These are phyloP conservation scores for honey bee (Apis mellifera) DNA, from an alignment of 1,140 invertebrate genomes.

Conservation along the genomic window Amel_HAv3.1 CM009931.2:235501-236000, in stretches of 20 bases:
- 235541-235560: slow-evolving; percentile 13
- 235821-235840: background rate
- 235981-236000: slow-evolving; percentile 77
- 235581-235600: background rate
- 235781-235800: slow-evolving; percentile 51
- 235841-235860: slow-evolving; percentile 44
- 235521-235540: slow-evolving; percentile 22
- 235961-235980: slow-evolving; percentile 74
- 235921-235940: slow-evolving; percentile 3
- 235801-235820: slow-evolving; percentile 53
- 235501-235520: background rate
- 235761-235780: background rate
- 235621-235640: slow-evolving; percentile 25
- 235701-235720: too few species aligned
- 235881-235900: too few species aligned
- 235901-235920: slow-evolving; percentile 14
- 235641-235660: slow-evolving; percentile 12
- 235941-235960: slow-evolving; percentile 56
- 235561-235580: slow-evolving; percentile 5
- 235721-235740: too few species aligned
- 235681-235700: background rate
- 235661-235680: slow-evolving; percentile 40
- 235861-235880: too few species aligned
- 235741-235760: too few species aligned
- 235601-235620: background rate